Percentiles rank a stretch among this genome's conserved stretches.
These are phyloP conservation scores for Drosophila tristis DNA, from an alignment of 1,140 invertebrate genomes.

Conservation along the genomic window DNA sequence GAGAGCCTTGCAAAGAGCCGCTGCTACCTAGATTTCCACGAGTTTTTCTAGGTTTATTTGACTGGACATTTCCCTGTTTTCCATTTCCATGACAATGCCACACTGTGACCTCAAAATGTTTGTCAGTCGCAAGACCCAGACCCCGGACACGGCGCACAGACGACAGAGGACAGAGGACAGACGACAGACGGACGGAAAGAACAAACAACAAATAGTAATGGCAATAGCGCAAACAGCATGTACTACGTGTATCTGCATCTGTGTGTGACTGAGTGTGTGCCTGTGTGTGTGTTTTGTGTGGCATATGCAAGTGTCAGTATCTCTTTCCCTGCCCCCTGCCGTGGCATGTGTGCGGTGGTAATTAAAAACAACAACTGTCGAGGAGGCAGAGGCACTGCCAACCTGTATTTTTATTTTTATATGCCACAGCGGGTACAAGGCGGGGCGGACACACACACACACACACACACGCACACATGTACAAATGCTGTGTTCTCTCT, in stretches of 20 bases:
- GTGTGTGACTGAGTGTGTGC: conserved; percentile 27
- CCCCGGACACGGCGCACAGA: not conserved
- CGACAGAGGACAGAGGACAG: not conserved
- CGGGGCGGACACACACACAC: conserved; percentile 40
- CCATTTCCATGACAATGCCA: conserved; percentile 66
- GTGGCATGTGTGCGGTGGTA: conserved; percentile 48
- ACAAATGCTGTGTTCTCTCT: conserved; percentile 32
- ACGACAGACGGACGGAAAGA: conserved; percentile 5
- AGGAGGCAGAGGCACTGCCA: conserved; percentile 35
- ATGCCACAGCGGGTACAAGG: conserved; percentile 37
- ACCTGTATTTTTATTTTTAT: conserved; percentile 68
- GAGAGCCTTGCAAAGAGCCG: conserved; percentile 16
- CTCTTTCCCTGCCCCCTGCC: conserved; percentile 7
- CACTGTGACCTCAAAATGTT: conserved; percentile 72
- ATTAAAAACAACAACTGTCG: conserved; percentile 69
- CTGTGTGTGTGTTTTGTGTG: conserved; percentile 4
- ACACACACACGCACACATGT: conserved; percentile 16
- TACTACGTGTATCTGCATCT: conserved; percentile 7
- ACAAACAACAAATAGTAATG: conserved; percentile 29
- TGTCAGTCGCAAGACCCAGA: conserved; percentile 39
- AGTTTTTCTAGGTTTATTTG: conserved; percentile 41
- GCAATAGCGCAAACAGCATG: conserved; percentile 39
- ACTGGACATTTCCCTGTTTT: conserved; percentile 43
- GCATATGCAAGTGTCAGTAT: conserved; percentile 40
- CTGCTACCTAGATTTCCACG: conserved; percentile 28